Base-by-base conservation (phyloP, 2,797 vertebrate genomes). In the Eidolon dupreanum region DNA sequence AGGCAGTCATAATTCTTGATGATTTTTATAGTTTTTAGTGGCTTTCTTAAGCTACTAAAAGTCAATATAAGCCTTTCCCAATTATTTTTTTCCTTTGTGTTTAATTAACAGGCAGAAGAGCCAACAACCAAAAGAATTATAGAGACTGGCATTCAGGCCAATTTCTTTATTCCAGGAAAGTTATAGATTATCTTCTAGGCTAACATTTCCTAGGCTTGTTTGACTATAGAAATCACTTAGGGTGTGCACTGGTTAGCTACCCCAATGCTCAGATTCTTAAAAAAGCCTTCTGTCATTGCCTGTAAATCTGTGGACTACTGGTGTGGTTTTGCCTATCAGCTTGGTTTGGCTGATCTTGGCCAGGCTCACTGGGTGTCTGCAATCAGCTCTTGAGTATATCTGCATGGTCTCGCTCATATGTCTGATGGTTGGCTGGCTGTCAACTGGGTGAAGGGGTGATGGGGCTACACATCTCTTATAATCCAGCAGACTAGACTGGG, bases 41-140 rank as follows among this genome's bases (percentile, higher is more conserved):
- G 4, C 59, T 88, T 55, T 88, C 75, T 86, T 53, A 66, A 92
- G 38, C 41, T 53, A 71, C 43, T 73, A 49, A 53, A 24, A 92
- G 81, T 90, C 68, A 89, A 77, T 12, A 36, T 63, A 61, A 15
- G 2, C 24, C 36, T 91, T 84, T 77, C 38, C 49, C 77, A 90
- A 46, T 87, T 88, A 55, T 55, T 75, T 93, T 93, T 93, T 96
- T 87, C 33, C 82, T 61, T 95, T 87, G 1, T 79, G 38, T 83
- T 85, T 33, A 70, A 49, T 63, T 86, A 55, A 86, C 85, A 61
- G 17, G 15, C 4, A 75, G 53, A 79, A 90, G 70, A 89, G 16
- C 20, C 53, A 79, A 59, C 88, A n/a, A 63, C 1, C 11, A 91
- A 66, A 38, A 8, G 31, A 93, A 82, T 77, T 91, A 84, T 66